These are phyloP conservation scores for Trididemnum miniatum DNA, from an alignment of 23 tunicate genomes.

Conservation along the genomic window DNA sequence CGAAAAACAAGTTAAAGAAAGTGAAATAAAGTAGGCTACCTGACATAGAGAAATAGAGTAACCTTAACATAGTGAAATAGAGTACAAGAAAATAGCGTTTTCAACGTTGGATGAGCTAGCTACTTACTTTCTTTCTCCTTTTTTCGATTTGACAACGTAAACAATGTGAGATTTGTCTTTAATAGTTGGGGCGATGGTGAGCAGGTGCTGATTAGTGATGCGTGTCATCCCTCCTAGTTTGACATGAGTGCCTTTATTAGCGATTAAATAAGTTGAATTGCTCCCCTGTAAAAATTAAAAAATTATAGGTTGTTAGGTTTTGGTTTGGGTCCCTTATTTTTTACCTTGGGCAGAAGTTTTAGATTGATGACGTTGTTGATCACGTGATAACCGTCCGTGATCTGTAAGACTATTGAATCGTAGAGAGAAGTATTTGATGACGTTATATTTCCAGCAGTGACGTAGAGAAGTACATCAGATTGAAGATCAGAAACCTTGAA, in stretches of 20 bases:
- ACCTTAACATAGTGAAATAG: too few relatives aligned
- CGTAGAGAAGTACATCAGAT: constrained; percentile 37
- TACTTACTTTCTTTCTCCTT: constrained; percentile 12
- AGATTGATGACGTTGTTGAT: constrained; percentile 65
- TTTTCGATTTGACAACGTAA: constrained; percentile 56
- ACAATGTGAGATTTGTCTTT: constrained; percentile 83
- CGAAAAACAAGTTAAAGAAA: too few relatives aligned
- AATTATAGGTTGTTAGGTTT: neutral
- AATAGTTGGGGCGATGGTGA: constrained; percentile 39
- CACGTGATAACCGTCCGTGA: constrained; percentile 74
- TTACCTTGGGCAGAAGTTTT: constrained; percentile 61
- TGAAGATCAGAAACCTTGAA: constrained; percentile 57
- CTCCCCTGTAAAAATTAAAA: constrained; percentile 4
- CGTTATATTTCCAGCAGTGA: constrained; percentile 31
- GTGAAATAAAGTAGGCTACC: too few relatives aligned
- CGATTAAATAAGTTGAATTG: constrained; percentile 26
- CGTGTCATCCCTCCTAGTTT: constrained; percentile 67
- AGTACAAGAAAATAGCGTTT: too few relatives aligned
- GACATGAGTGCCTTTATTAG: constrained; percentile 55
- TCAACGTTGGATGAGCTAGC: too few relatives aligned
- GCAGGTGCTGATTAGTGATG: constrained; percentile 71
- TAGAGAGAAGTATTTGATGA: constrained; percentile 7
- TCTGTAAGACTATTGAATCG: constrained; percentile 58
- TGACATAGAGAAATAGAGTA: too few relatives aligned
- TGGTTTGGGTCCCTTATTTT: neutral